Percentiles rank a stretch among this genome's conserved stretches.
Conservation (phyloP, 2,888 invertebrate genomes). For the Andrena trimmerana region DNA sequence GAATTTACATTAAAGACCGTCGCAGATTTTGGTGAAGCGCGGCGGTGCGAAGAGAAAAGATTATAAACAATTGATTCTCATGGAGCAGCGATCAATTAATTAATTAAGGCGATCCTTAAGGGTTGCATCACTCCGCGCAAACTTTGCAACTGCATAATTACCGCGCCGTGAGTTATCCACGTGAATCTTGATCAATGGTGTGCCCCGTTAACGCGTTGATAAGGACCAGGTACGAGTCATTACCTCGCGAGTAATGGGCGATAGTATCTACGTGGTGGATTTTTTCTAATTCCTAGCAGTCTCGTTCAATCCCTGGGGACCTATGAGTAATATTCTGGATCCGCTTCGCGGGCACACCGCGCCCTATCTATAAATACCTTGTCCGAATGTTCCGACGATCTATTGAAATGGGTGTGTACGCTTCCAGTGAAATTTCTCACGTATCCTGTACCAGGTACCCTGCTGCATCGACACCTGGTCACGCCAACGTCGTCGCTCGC, state of each 20-base stretch:
- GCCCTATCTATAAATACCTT: conserved; percentile 3
- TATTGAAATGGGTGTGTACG: conserved; percentile 60
- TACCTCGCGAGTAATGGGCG: conserved; percentile 5
- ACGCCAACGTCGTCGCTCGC: conserved; percentile 29
- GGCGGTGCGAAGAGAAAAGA: too few relatives aligned
- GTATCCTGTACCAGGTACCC: conserved; percentile 41
- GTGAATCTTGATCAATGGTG: neutral
- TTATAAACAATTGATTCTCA: too few relatives aligned
- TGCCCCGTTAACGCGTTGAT: neutral
- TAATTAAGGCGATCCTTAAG: too few relatives aligned
- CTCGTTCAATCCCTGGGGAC: conserved; percentile 16
- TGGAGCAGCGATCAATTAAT: too few relatives aligned
- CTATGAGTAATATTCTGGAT: conserved; percentile 19
- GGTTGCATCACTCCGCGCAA: neutral
- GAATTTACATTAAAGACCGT: too few relatives aligned
- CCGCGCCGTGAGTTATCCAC: neutral
- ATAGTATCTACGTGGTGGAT: conserved; percentile 7
- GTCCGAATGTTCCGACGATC: conserved; percentile 43
- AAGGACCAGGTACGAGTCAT: neutral
- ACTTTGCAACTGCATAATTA: neutral
- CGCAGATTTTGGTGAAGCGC: too few relatives aligned
- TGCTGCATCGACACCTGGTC: conserved; percentile 11
- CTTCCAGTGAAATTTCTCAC: conserved; percentile 50
- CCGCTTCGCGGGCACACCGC: conserved; percentile 26
- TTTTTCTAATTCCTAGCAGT: conserved; percentile 10